Conservation (phyloP, 23 tunicate species). For the Oikopleura vanhoeffeni region DNA sequence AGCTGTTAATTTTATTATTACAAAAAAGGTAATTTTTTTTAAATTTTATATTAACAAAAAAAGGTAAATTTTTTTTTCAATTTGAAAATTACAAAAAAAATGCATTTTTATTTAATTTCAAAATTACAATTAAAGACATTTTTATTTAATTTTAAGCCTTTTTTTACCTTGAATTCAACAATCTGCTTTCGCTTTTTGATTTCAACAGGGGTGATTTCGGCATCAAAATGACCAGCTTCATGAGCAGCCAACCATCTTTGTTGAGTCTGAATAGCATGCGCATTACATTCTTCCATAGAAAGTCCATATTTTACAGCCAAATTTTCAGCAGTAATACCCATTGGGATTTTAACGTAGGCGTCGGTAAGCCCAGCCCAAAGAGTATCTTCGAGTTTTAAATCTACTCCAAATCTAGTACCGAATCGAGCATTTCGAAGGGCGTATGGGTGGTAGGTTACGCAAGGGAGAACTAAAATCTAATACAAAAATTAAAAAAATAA, state of each 20-base stretch:
- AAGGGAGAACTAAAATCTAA: too few species aligned
- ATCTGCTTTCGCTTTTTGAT: conserved; percentile 46
- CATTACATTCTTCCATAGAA: conserved; percentile 57
- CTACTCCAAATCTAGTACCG: conserved; percentile 73
- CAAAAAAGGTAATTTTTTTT: too few species aligned
- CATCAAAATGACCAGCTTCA: conserved; percentile 61
- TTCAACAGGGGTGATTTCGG: conserved; percentile 51
- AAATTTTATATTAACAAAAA: too few species aligned
- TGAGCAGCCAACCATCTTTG: conserved; percentile 72
- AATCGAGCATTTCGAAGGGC: conserved; percentile 44
- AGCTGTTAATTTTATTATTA: too few species aligned
- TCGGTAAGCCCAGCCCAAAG: conserved; percentile 97
- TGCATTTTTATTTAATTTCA: too few species aligned
- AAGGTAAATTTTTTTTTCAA: too few species aligned
- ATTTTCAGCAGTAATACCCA: conserved; percentile 98
- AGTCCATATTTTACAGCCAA: conserved; percentile 58
- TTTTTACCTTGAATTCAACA: conserved; percentile 11
- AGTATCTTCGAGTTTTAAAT: conserved; percentile 74
- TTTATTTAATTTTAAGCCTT: too few species aligned
- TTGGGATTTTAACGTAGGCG: conserved; percentile 55
- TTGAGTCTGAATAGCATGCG: conserved; percentile 63
- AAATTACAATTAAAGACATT: too few species aligned
- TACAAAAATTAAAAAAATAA: too few species aligned
- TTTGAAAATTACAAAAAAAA: too few species aligned
- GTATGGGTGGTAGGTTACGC: too few species aligned